These are phyloP conservation scores for Oligia strigilis DNA, from an alignment of 2,888 invertebrate species.

Conservation along the genomic window DNA sequence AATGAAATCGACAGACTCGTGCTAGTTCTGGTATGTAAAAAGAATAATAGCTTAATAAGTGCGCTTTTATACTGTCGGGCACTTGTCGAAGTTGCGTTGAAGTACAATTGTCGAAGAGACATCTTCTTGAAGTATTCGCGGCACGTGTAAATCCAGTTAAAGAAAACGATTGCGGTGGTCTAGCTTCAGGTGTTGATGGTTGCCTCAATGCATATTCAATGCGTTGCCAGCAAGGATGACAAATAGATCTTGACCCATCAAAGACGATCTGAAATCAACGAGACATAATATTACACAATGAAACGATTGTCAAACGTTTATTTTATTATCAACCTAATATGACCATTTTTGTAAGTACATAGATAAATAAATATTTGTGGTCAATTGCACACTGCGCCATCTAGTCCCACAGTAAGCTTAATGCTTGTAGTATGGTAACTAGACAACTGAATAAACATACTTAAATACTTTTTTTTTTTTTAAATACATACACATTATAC, in stretches of 20 bases:
- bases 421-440: too few species aligned
- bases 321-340: conserved; percentile 10
- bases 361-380: too few species aligned
- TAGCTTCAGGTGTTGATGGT: conserved; percentile 21
- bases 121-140: conserved; percentile 41
- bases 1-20: conserved; percentile 22
- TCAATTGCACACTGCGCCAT: too few species aligned
- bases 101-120: conserved; percentile 37
- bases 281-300: conserved; percentile 22
- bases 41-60: conserved; percentile 31
- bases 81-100: conserved; percentile 31
- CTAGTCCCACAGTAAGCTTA: too few species aligned
- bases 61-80: conserved; percentile 27
- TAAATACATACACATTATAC: too few species aligned
- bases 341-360: too few species aligned
- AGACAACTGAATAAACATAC: too few species aligned
- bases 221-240: conserved; percentile 40
- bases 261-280: conserved; percentile 31
- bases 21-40: conserved; percentile 20
- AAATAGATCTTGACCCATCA: conserved; percentile 35
- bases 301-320: conserved; percentile 9
- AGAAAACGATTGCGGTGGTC: conserved; percentile 19
- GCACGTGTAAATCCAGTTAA: conserved; percentile 35
- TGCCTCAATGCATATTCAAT: conserved; percentile 34
- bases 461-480: too few species aligned